Conservation (phyloP, 1,140 invertebrate genomes). For the Panulirus ornatus region DNA sequence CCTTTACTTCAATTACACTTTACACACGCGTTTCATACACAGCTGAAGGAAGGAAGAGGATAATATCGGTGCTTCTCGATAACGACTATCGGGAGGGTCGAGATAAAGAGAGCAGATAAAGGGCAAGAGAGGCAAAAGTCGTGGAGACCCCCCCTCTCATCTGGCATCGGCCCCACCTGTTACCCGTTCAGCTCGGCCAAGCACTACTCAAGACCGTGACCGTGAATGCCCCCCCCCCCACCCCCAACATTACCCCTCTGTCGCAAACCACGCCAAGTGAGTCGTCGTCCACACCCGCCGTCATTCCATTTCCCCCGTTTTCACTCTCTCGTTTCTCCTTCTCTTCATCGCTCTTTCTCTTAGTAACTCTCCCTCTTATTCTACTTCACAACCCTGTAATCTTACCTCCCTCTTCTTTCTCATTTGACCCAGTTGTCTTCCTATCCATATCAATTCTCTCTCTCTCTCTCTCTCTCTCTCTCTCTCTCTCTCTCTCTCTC, state of each 20-base stretch:
- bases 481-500: conserved; percentile 3
- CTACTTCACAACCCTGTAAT: background rate
- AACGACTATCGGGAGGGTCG: background rate
- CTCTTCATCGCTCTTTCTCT: background rate
- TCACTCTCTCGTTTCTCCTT: background rate
- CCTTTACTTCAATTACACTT: no score
- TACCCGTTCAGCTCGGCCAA: background rate
- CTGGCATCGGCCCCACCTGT: background rate
- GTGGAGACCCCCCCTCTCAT: conserved; percentile 2
- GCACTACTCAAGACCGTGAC: background rate
- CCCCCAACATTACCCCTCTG: background rate
- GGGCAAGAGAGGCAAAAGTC: background rate
- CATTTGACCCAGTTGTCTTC: background rate
- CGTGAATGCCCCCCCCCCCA: no score
- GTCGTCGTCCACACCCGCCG: no score
- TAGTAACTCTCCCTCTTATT: background rate
- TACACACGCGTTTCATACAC: conserved; percentile 21
- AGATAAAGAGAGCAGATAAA: background rate
- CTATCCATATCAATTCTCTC: background rate
- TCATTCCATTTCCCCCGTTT: background rate
- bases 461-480: background rate
- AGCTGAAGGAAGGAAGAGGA: background rate
- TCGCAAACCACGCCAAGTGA: no score
- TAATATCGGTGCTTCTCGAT: background rate
- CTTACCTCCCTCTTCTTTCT: background rate